These are phyloP conservation scores for Minunthozetes semirufus DNA, from an alignment of 2,888 invertebrate species.

Conservation along the genomic window DNA sequence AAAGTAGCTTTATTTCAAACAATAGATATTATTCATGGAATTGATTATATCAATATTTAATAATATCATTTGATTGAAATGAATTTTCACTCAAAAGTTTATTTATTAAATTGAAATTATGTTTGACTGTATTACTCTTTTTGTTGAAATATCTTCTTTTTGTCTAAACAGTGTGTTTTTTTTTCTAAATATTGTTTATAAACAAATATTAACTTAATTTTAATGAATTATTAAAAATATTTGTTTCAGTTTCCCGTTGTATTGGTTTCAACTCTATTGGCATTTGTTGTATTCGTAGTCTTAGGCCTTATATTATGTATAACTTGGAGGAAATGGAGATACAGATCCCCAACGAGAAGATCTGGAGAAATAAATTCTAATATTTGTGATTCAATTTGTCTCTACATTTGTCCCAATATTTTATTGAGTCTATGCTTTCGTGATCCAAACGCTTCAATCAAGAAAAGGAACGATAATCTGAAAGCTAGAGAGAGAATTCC, in stretches of 20 bases:
- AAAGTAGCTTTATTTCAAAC: too few relatives aligned
- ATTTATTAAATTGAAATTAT: too few relatives aligned
- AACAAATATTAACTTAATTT: too few relatives aligned
- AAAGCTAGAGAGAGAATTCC: slow-evolving; percentile 40
- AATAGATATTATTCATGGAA: too few relatives aligned
- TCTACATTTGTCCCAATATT: slow-evolving; percentile 27
- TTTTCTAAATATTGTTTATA: too few relatives aligned
- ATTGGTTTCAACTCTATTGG: neutral
- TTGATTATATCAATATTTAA: too few relatives aligned
- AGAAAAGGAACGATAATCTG: slow-evolving; percentile 30
- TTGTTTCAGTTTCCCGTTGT: neutral
- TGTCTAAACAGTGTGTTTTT: too few relatives aligned
- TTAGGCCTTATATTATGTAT: neutral
- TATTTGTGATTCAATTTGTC: slow-evolving; percentile 19
- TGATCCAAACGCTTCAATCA: neutral
- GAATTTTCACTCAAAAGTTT: too few relatives aligned
- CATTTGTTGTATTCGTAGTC: neutral
- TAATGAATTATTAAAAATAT: neutral
- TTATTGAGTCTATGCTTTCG: slow-evolving; percentile 12
- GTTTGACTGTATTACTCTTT: too few relatives aligned
- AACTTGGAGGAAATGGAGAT: neutral
- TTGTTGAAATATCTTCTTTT: too few relatives aligned
- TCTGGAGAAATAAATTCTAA: neutral
- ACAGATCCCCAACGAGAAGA: neutral
- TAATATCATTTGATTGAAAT: too few relatives aligned